Evolutionary conservation across 1,140 invertebrate genomes (phyloP), one percentile per base, ranked within the genome.

Genomic region (Musca domestica): DNA sequence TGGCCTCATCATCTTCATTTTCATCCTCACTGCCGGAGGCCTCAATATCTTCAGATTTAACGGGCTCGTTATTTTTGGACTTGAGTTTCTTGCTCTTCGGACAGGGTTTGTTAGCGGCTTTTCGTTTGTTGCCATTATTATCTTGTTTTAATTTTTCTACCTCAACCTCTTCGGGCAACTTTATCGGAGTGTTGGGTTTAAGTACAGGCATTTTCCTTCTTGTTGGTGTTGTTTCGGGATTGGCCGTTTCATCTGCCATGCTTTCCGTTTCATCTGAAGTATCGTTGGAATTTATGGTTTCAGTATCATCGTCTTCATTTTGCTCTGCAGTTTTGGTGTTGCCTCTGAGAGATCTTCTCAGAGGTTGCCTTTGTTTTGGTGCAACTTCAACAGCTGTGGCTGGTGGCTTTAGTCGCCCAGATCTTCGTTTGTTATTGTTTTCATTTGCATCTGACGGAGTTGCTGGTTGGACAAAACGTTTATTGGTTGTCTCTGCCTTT

Each of bases 301-400:
- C 27, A 3, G 27, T 30, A 9, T 30, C 27, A 9, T 58, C 54
- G 17, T 27, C 25, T 6, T 27, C 27, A 4, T 51, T 23, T 14
- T 4, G 0, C 3, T 48, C 27, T 7, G 65, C 52, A 41, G 9
- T 34, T 15, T n/a, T 17, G 4, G 22, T 49, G n/a, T 34, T 30
- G 17, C 63, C 19, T 64, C 63, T 64, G 1, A 58, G 6, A n/a
- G 54, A 58, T 58, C 54, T 2, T 17, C 54, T n/a, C n/a, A 58
- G 27, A n/a, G 27, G 20, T 54, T 30, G 27, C 15, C n/a, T 5
- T 12, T 58, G 14, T 12, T 54, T 54, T n/a, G 1, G 12, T 15
- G 23, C 25, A 15, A 15, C 54, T 64, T 64, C 27, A 30, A 9
- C 27, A 63, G 27, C 22, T 20, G 25, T 15, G 12, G 3, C 20